Evolutionary conservation across 64 coral and sea anemone genomes (phyloP).

Genomic region (Pachyseris speciosa): DNA sequence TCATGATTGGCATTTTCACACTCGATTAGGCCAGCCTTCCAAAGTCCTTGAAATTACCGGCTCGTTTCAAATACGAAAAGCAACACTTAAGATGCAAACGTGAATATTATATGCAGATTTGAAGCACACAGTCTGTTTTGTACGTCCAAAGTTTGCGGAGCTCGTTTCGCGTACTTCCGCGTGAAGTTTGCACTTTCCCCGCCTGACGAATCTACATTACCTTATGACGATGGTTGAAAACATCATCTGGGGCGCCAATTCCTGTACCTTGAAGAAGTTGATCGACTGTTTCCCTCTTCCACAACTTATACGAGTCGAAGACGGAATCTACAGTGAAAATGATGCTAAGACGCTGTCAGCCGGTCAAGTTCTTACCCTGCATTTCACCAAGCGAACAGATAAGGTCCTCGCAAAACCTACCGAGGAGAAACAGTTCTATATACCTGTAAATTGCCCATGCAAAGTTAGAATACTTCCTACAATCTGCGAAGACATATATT

Average conservation of each 20-base stretch:
- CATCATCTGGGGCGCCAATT: slow-evolving; percentile 1
- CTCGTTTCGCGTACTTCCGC: too few relatives aligned
- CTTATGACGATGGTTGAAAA: too few relatives aligned
- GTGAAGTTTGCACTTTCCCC: too few relatives aligned
- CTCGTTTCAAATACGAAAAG: too few relatives aligned
- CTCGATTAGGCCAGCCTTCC: too few relatives aligned
- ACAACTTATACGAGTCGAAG: slow-evolving; percentile 11
- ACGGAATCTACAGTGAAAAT: neutral
- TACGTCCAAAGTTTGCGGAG: too few relatives aligned
- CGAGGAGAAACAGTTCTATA: neutral
- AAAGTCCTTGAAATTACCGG: too few relatives aligned
- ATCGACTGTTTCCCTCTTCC: neutral
- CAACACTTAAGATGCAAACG: too few relatives aligned
- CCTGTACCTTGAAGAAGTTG: neutral
- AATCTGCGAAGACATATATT: slow-evolving; percentile 7
- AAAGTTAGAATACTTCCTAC: slow-evolving; percentile 17
- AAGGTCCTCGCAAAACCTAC: neutral
- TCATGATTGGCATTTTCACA: too few relatives aligned
- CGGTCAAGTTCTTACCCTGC: neutral
- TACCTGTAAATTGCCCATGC: neutral
- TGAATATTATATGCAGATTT: too few relatives aligned
- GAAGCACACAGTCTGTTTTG: too few relatives aligned
- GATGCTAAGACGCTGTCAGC: neutral
- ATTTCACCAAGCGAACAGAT: slow-evolving; percentile 9
- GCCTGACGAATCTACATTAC: too few relatives aligned